A percentile compares a stretch with the other conserved stretches of the same genome.
These are phyloP conservation scores for Odontomyia ornata DNA, from an alignment of 2,888 invertebrate genomes.

Conservation along the genomic window DNA sequence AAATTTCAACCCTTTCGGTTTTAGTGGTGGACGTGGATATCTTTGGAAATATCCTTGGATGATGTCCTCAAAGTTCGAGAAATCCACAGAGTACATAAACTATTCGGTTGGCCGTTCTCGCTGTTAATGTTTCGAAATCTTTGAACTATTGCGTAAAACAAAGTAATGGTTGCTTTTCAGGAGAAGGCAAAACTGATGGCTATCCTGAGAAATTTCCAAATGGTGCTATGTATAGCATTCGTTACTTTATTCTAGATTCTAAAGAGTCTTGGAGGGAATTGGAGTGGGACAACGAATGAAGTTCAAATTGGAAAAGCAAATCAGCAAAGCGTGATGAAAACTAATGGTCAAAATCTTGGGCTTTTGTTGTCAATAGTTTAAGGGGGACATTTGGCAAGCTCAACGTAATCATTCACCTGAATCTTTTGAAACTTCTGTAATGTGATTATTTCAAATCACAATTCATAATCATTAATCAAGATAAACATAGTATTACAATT, in stretches of 20 bases:
- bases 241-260: too few relatives aligned
- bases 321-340: slow-evolving; percentile 2
- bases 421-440: too few relatives aligned
- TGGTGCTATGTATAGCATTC: too few relatives aligned
- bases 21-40: slow-evolving; percentile 37
- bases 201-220: slow-evolving; percentile 21
- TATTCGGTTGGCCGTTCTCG: slow-evolving; percentile 32
- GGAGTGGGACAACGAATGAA: too few relatives aligned
- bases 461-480: too few relatives aligned
- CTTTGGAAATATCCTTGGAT: slow-evolving; percentile 26
- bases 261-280: too few relatives aligned
- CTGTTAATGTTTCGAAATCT: slow-evolving; percentile 40
- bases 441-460: too few relatives aligned
- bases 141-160: slow-evolving; percentile 41
- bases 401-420: too few relatives aligned
- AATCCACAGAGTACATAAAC: slow-evolving; percentile 37
- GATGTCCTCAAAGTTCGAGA: slow-evolving; percentile 38
- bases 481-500: too few relatives aligned
- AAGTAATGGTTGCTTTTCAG: slow-evolving; percentile 28
- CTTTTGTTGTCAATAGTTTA: slow-evolving; percentile 3
- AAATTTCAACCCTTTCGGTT: slow-evolving; percentile 45
- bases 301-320: background rate
- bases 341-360: slow-evolving; percentile 16
- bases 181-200: slow-evolving; percentile 11
- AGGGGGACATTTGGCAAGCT: background rate